phyloP scores from a whole-genome alignment of 2,888 invertebrate genomes.

The Eueremaeus valkanovi region DNA sequence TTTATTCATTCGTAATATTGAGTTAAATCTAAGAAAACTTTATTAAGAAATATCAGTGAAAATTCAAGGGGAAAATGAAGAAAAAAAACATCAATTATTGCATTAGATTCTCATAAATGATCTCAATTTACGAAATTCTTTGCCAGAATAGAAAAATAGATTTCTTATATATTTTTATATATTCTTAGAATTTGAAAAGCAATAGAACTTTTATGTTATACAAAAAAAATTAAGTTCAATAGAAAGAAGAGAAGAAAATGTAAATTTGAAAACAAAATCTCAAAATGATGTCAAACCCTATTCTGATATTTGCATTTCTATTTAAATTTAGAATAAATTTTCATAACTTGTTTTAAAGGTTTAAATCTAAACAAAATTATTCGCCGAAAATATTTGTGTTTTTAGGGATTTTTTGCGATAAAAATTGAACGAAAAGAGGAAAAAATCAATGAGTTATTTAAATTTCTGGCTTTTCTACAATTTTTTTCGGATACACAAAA shows the following conservation, averaged over 20 bases:
- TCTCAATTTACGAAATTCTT: background rate
- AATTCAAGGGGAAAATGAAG: too few relatives aligned
- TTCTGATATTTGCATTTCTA: conserved; percentile 7
- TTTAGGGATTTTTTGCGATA: background rate
- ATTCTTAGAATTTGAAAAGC: background rate
- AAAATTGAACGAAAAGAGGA: background rate
- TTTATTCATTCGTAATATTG: too few relatives aligned
- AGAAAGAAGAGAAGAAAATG: conserved; percentile 12
- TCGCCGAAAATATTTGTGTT: background rate
- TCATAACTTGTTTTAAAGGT: conserved; percentile 20
- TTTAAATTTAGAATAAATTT: conserved; percentile 31
- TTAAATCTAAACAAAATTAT: conserved; percentile 15
- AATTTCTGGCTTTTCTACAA: background rate
- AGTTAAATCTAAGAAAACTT: too few relatives aligned
- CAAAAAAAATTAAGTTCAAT: background rate
- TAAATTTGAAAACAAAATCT: conserved; percentile 28
- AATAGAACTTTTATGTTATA: background rate
- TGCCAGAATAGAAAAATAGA: background rate
- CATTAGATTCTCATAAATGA: background rate
- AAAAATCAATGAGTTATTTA: conserved; percentile 18
- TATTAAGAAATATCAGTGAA: too few relatives aligned
- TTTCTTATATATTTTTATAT: background rate
- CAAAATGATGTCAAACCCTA: conserved; percentile 32
- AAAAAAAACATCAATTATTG: background rate
- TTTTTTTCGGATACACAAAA: background rate